Evolutionary conservation across 35 echinoderm and acorn worm genomes (phyloP), one percentile per base, ranked within the genome.

Genomic region (Ophiothrix spiculata): DNA sequence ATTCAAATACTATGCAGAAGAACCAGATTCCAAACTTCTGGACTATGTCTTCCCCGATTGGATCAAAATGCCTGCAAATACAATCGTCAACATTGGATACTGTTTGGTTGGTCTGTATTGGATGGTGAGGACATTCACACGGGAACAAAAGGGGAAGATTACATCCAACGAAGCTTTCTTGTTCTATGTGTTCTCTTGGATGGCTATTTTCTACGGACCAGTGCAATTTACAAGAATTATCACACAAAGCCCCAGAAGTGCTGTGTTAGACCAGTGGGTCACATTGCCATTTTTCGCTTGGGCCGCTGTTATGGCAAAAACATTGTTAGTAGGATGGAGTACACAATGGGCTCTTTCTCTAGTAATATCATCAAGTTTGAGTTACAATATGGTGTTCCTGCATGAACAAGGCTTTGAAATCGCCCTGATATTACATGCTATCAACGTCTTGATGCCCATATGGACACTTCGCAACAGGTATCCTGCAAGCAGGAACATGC

Each of bases 221-320:
- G 56, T 92, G 4, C 93, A 96, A 64, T 86, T 89, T 64, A 49
- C 19, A 29, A 84, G 90, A 35, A 95, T 95, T 31, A 21, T 91
- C 8, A 86, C 75, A 28, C 93, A 96, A 83, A 73, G 32, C 15
- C 89, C 69, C 23, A 36, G 46, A 33, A 89, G 85, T 64, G 86
- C 93, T 25, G 77, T 96, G 25, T 64, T 96, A 25, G 93, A 96
- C 31, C 93, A 96, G 45, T 96, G 93, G 93, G 91, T 92, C 6
- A 96, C 93, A 1, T 38, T 96, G 1, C 93, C 93, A 0, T 89
- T 96, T 38, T 96, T 96, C 69, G 83, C 81, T n/a, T 96, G 90
- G 90, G 90, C 84, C 17, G 84, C 88, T 38, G 86, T 96, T 28
- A 85, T 74, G 81, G 79, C 90, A 39, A 81, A 81, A 49, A 84